Percentiles rank a stretch among this genome's conserved stretches.
These are phyloP conservation scores for Myxocyprinus asiaticus DNA, from an alignment of 2,113 vertebrate genomes.

Conservation along the genomic window DNA sequence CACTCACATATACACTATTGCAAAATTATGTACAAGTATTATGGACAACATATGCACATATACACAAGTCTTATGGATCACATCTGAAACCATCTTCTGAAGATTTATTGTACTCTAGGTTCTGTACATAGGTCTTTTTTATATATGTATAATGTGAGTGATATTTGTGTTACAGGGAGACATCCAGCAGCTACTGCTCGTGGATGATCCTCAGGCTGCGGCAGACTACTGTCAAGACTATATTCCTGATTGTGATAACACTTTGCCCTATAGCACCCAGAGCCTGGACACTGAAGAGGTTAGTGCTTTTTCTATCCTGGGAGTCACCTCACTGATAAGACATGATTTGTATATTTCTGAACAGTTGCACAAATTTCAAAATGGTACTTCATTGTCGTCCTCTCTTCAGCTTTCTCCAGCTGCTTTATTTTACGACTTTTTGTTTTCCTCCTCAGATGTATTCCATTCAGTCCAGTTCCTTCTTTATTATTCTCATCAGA, in stretches of 20 bases:
- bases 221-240: constrained; percentile 79
- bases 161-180: constrained; percentile 76
- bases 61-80: no score
- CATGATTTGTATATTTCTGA: neutral
- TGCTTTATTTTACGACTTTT: no score
- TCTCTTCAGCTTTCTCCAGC: no score
- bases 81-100: no score
- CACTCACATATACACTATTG: no score
- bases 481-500: neutral
- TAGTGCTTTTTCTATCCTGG: constrained; percentile 46
- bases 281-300: constrained; percentile 66
- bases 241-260: constrained; percentile 80
- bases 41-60: no score
- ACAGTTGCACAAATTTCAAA: neutral
- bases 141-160: neutral
- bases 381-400: neutral
- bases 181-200: constrained; percentile 86
- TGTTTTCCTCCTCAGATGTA: no score
- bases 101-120: no score
- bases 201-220: constrained; percentile 77
- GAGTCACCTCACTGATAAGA: neutral
- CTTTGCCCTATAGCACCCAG: constrained; percentile 68
- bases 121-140: no score
- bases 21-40: no score
- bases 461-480: neutral